Percentiles rank a stretch among this genome's conserved stretches.
Evolutionary conservation across 2,888 invertebrate species (phyloP).

Genomic region (Drepana falcataria): DNA sequence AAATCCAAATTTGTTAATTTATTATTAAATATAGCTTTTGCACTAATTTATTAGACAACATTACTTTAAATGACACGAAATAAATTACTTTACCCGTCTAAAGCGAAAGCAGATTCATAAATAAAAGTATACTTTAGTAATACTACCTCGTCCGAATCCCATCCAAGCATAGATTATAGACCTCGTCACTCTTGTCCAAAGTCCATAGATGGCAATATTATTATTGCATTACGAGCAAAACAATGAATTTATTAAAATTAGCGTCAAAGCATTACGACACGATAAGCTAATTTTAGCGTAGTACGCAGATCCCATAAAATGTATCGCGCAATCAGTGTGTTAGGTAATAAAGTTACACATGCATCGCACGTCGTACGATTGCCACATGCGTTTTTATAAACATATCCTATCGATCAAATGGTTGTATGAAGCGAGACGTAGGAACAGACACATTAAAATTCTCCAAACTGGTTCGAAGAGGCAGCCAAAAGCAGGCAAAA

Average conservation of each 20-base stretch:
- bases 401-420: neutral
- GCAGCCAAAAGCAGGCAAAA: too few relatives aligned
- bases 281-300: conserved; percentile 19
- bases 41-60: too few relatives aligned
- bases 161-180: too few relatives aligned
- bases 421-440: neutral
- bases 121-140: too few relatives aligned
- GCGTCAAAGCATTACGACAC: neutral
- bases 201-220: neutral
- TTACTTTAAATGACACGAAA: too few relatives aligned
- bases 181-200: neutral
- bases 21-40: too few relatives aligned
- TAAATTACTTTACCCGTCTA: too few relatives aligned
- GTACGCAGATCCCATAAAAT: conserved; percentile 21
- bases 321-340: conserved; percentile 20
- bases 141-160: too few relatives aligned
- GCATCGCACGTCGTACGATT: conserved; percentile 14
- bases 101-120: too few relatives aligned
- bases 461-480: too few relatives aligned
- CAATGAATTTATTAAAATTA: neutral
- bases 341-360: conserved; percentile 26
- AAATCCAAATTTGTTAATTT: too few relatives aligned
- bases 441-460: too few relatives aligned
- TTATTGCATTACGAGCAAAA: neutral
- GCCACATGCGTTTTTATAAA: conserved; percentile 16